phyloP scores from a whole-genome alignment of 64 coral and sea anemone genomes.

The Actinia tenebrosa region DNA sequence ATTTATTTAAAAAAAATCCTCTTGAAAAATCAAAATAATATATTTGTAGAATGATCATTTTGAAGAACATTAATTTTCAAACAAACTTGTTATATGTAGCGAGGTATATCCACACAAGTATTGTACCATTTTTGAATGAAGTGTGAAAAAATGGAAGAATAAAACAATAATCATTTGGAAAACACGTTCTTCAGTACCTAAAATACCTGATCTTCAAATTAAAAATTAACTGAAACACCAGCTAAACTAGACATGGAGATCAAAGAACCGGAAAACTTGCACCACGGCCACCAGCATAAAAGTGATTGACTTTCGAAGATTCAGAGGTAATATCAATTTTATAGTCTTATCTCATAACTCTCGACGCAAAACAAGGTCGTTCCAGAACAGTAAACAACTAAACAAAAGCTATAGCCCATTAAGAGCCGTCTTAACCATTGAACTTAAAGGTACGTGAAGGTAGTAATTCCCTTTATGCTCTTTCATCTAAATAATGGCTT shows the following conservation, averaged over 20 bases:
- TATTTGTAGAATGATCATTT: too few relatives aligned
- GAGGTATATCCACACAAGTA: too few relatives aligned
- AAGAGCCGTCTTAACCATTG: not conserved
- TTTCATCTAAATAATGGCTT: not conserved
- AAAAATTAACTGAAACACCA: conserved; percentile 11
- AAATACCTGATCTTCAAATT: conserved; percentile 12
- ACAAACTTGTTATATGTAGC: too few relatives aligned
- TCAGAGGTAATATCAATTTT: not conserved
- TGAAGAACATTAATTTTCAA: too few relatives aligned
- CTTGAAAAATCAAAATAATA: too few relatives aligned
- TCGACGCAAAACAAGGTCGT: conserved; percentile 14
- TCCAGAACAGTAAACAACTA: conserved; percentile 31
- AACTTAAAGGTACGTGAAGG: not conserved
- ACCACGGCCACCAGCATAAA: not conserved
- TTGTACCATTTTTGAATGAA: not conserved
- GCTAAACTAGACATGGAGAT: conserved; percentile 9
- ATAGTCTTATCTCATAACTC: not conserved
- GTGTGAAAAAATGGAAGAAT: not conserved
- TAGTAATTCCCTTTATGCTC: not conserved
- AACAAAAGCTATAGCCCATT: not conserved
- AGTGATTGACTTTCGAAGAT: conserved; percentile 7
- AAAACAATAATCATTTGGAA: not conserved
- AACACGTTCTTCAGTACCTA: not conserved
- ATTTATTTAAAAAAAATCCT: too few relatives aligned
- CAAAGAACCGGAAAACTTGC: not conserved